Evolutionary conservation across 1,140 invertebrate genomes (phyloP).

Genomic region (Bombus breviceps): DNA sequence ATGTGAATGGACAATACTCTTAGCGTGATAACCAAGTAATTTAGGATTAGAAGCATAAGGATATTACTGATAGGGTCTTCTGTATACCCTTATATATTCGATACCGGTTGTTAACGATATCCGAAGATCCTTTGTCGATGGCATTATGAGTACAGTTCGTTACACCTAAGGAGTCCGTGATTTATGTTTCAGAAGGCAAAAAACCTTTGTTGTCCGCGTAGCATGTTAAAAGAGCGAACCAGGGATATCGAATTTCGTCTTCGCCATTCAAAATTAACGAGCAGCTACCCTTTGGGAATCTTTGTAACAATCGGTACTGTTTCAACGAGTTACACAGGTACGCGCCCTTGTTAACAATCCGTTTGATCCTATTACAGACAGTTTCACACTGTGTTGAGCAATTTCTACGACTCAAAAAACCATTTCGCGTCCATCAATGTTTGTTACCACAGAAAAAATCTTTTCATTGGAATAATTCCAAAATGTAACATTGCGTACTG

Average conservation of each 20-base stretch:
- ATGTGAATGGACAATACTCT: too few relatives aligned
- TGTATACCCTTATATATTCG: constrained; percentile 33
- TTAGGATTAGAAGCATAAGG: background rate
- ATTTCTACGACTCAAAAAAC: background rate
- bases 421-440: background rate
- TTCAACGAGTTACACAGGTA: constrained; percentile 37
- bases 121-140: constrained; percentile 54
- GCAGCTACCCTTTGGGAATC: constrained; percentile 54
- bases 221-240: constrained; percentile 40
- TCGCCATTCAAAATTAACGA: constrained; percentile 60
- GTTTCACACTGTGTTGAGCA: background rate
- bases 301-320: constrained; percentile 50
- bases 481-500: too few relatives aligned
- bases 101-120: constrained; percentile 50
- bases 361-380: constrained; percentile 29
- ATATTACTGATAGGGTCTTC: background rate
- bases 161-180: constrained; percentile 58
- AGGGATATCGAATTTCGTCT: constrained; percentile 61
- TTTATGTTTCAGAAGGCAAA: constrained; percentile 37
- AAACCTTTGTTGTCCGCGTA: constrained; percentile 51
- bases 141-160: constrained; percentile 42
- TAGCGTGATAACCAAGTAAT: background rate
- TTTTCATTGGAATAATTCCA: background rate
- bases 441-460: too few relatives aligned
- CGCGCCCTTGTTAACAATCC: constrained; percentile 49